Conservation (phyloP, 2,888 invertebrate genomes). For the Empis livida region DNA sequence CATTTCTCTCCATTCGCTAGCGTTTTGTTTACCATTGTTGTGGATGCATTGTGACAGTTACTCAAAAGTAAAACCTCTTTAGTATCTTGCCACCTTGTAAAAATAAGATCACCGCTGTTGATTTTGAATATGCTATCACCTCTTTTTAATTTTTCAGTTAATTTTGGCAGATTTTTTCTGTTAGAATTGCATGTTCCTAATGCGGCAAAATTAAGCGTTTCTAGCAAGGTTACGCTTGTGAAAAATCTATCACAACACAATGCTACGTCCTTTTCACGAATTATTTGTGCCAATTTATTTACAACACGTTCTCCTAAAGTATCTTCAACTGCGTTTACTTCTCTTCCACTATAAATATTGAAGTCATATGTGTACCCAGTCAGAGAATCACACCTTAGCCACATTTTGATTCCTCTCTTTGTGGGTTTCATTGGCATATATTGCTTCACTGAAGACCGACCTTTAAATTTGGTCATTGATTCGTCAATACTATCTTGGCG, state of each 20-base stretch:
- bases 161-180: background rate
- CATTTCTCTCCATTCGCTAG: too few relatives aligned
- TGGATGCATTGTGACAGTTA: background rate
- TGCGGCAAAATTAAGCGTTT: background rate
- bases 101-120: background rate
- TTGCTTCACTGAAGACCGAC: slow-evolving; percentile 14
- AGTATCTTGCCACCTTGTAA: background rate
- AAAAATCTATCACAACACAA: too few relatives aligned
- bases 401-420: slow-evolving; percentile 18
- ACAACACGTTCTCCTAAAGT: too few relatives aligned
- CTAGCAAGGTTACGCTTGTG: too few relatives aligned
- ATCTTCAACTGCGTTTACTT: too few relatives aligned
- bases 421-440: slow-evolving; percentile 12
- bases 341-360: slow-evolving; percentile 11
- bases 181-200: background rate
- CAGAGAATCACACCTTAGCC: slow-evolving; percentile 16
- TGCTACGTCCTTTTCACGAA: too few relatives aligned
- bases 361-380: slow-evolving; percentile 18
- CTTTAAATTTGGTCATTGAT: slow-evolving; percentile 19
- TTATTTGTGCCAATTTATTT: too few relatives aligned
- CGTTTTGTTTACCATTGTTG: too few relatives aligned
- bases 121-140: background rate
- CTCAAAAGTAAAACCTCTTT: background rate
- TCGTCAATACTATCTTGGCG: slow-evolving; percentile 18
- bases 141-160: background rate